Conservation (phyloP, 30 jellyfish, hydroid and myxozoan genomes). For the Cassiopea xamachana region DNA sequence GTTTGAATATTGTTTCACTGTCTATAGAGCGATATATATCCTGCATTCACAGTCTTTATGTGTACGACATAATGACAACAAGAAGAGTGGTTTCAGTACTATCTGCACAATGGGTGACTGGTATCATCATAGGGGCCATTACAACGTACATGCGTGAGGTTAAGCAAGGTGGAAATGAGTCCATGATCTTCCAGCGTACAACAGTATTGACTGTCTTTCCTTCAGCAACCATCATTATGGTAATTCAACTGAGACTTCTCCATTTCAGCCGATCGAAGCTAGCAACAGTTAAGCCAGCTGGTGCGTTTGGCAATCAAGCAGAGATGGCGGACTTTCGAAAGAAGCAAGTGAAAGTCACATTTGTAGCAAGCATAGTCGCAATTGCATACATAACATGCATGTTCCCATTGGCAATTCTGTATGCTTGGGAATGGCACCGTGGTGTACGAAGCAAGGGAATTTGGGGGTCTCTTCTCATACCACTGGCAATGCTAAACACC, state of each 20-base stretch:
- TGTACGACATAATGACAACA: constrained; percentile 1
- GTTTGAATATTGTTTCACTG: neutral
- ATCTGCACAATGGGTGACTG: neutral
- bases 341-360: neutral
- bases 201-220: neutral
- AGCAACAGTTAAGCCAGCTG: neutral
- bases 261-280: constrained; percentile 1
- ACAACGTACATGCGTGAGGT: neutral
- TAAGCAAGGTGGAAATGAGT: neutral
- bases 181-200: neutral
- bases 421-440: neutral
- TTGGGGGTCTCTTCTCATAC: neutral
- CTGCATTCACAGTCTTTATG: neutral
- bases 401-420: neutral
- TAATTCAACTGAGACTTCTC: neutral
- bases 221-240: neutral
- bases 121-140: neutral
- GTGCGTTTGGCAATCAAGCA: neutral
- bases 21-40: constrained; percentile 1
- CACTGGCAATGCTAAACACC: neutral
- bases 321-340: neutral
- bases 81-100: neutral
- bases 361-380: constrained; percentile 7
- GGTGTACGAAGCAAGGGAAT: too few species aligned
- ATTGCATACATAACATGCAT: constrained; percentile 1